Evolutionary conservation across 2,113 vertebrate genomes (phyloP), one percentile per base, ranked within the genome.

Genomic region (Lepus americanus): DNA sequence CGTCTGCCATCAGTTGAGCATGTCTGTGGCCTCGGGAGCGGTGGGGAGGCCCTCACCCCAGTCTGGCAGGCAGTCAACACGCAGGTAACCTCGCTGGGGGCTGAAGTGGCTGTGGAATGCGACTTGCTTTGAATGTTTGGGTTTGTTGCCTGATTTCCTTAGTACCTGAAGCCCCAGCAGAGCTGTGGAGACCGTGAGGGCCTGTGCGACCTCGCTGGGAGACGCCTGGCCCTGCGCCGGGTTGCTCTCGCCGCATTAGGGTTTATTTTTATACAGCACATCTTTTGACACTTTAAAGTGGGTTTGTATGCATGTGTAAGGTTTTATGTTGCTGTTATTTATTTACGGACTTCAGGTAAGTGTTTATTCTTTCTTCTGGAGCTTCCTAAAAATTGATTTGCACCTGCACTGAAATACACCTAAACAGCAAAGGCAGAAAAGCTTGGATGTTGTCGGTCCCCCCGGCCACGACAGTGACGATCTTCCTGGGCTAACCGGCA

Each of bases 371-470:
- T 98, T 98, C 95, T 98, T 98, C 98, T 96, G 97, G 98, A 98
- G 98, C 98, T 99, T 99, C 98, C 98, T 98, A 97, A 97, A 98
- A 90, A 87, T 97, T 98, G 97, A 98, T 97, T 98, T 98, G 98
- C 98, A 98, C 97, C 98, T 98, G 98, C 98, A 99, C 98, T 98
- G 98, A 98, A 97, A 98, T 98, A 94, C 97, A 98, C 97, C 97
- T 98, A 97, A 97, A 98, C 95, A 97, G 93, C 98, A 98, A 98
- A 98, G 95, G 79, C 97, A 90, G 97, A 97, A 98, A 97, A 93
- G 97, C 98, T 90, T 96, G 97, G 93, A 98, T 93, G 83, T 95
- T 94, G 87, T 96, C 95, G 97, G 98, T 98, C 98, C 97, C 97
- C 98, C 77, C 93, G 93, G 96, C 98, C 96, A 97, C 95, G n/a